phyloP scores from a whole-genome alignment of 1,140 invertebrate genomes.

The Diuraphis noxia region DNA sequence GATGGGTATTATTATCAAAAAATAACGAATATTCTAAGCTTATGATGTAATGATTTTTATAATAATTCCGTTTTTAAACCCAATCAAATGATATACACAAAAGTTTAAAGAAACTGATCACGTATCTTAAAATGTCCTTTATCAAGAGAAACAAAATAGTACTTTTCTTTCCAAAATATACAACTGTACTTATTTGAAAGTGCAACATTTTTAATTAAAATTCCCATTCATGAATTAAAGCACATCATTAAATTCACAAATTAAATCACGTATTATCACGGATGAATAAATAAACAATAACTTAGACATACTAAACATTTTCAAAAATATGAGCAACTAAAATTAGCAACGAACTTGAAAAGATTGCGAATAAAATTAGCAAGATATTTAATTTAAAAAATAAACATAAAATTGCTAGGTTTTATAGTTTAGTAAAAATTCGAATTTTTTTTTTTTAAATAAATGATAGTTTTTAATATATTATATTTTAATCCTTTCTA shows the following conservation, averaged over 20 bases:
- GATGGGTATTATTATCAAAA: too few relatives aligned
- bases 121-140: not conserved
- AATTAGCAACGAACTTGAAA: not conserved
- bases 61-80: not conserved
- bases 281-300: not conserved
- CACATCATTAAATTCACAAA: not conserved
- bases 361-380: not conserved
- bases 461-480: too few relatives aligned
- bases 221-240: not conserved
- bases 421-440: not conserved
- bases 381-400: not conserved
- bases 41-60: not conserved
- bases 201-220: conserved; percentile 11
- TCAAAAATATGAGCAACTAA: not conserved
- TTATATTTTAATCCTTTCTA: too few relatives aligned
- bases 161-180: not conserved
- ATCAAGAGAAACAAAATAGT: not conserved
- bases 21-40: not conserved
- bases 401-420: not conserved
- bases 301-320: not conserved
- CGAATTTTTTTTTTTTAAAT: not conserved
- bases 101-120: not conserved
- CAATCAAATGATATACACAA: not conserved
- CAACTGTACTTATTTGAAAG: not conserved
- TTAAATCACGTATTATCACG: not conserved